These are phyloP conservation scores for Lysandra coridon DNA, from an alignment of 2,888 invertebrate genomes.

Conservation along the genomic window DNA sequence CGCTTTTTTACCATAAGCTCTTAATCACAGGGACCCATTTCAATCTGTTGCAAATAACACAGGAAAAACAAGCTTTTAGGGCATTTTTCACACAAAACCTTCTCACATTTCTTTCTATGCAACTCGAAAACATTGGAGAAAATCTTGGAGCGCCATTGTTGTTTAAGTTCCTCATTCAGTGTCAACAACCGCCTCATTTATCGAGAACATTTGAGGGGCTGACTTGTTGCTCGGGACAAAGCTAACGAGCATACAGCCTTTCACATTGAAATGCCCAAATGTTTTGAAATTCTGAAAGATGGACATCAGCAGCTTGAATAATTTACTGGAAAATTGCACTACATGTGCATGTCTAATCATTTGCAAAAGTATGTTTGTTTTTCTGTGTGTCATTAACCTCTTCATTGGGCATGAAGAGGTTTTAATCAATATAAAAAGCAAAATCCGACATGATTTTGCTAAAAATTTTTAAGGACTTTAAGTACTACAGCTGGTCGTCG, in stretches of 20 bases:
- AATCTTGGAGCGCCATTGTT: conserved; percentile 23
- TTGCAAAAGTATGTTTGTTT: no score
- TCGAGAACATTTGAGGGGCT: conserved; percentile 26
- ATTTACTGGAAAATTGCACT: background rate
- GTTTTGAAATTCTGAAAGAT: background rate
- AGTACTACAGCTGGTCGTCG: no score
- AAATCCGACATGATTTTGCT: no score
- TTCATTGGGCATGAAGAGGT: background rate
- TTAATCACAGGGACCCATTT: no score
- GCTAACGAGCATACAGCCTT: conserved; percentile 20
- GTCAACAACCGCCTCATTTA: conserved; percentile 27
- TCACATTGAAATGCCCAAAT: background rate
- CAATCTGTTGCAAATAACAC: no score
- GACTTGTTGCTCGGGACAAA: conserved; percentile 28
- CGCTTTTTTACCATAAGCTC: no score
- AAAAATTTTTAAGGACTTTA: no score
- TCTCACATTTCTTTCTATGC: background rate
- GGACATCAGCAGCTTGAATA: background rate
- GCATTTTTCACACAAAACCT: background rate
- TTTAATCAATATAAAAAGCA: no score
- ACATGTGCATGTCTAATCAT: background rate
- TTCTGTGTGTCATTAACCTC: background rate
- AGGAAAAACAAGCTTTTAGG: background rate
- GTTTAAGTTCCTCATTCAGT: conserved; percentile 24
- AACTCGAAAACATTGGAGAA: background rate